A percentile compares a stretch with the other conserved stretches of the same genome.
These are phyloP conservation scores for Andrena bicolor DNA, from an alignment of 2,888 invertebrate species.

Conservation along the genomic window DNA sequence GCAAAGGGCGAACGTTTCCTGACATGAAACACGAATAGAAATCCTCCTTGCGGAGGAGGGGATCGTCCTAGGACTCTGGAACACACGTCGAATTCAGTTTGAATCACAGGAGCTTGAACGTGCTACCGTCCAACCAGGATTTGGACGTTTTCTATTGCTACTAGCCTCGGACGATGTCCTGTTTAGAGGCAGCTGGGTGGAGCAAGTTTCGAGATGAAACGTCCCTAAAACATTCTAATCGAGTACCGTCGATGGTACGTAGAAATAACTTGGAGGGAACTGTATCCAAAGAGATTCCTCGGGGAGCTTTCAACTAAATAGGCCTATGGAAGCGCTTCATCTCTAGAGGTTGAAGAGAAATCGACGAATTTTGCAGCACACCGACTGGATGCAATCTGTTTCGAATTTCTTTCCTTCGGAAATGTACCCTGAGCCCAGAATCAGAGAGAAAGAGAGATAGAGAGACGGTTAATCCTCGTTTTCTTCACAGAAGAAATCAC, in stretches of 20 bases:
- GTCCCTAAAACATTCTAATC: background rate
- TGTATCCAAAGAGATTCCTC: background rate
- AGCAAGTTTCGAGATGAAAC: slow-evolving; percentile 8
- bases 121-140: slow-evolving; percentile 16
- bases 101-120: slow-evolving; percentile 27
- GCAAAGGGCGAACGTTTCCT: slow-evolving; percentile 21
- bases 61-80: slow-evolving; percentile 18
- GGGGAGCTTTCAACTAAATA: background rate
- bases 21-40: slow-evolving; percentile 7
- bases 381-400: background rate
- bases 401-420: slow-evolving; percentile 5
- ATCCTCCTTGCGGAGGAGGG: slow-evolving; percentile 44
- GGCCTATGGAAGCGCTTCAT: background rate
- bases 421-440: background rate
- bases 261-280: background rate
- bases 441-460: background rate
- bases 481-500: slow-evolving; percentile 53
- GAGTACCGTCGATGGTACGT: background rate
- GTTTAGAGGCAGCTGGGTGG: background rate
- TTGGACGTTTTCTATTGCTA: slow-evolving; percentile 41
- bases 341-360: background rate
- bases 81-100: slow-evolving; percentile 40
- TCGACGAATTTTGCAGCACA: background rate
- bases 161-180: slow-evolving; percentile 27
- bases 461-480: slow-evolving; percentile 9